These are phyloP conservation scores for Scelioninae gen. 1 DNA, from an alignment of 2,888 invertebrate genomes.

Conservation along the genomic window DNA sequence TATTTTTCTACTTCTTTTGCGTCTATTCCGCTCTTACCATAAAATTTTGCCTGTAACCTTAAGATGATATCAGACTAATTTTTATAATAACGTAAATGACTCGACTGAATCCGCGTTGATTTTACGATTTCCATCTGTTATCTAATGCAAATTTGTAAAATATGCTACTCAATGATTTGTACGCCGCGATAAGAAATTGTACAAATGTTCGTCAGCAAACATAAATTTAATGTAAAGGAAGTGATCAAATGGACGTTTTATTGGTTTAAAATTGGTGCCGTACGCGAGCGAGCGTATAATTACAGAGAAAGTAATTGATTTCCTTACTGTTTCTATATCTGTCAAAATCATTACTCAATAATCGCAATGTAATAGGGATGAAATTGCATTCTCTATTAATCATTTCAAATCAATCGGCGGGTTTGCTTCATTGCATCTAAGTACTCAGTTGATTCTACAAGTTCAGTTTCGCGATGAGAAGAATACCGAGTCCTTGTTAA, in stretches of 20 bases:
- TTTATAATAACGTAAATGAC: background rate
- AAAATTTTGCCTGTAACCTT: too few species aligned
- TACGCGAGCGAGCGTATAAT: constrained; percentile 55
- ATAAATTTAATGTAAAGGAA: constrained; percentile 56
- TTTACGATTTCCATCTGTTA: constrained; percentile 21
- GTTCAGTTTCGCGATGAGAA: constrained; percentile 56
- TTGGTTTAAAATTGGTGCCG: constrained; percentile 53
- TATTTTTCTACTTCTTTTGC: too few species aligned
- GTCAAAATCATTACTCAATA: constrained; percentile 58
- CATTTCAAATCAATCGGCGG: constrained; percentile 21
- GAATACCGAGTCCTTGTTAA: constrained; percentile 59
- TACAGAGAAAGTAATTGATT: constrained; percentile 67
- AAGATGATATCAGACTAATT: too few species aligned
- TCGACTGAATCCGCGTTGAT: background rate
- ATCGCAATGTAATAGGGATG: constrained; percentile 17
- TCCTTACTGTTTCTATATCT: constrained; percentile 53
- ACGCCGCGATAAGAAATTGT: constrained; percentile 38
- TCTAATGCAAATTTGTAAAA: constrained; percentile 47
- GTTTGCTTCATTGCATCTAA: constrained; percentile 26
- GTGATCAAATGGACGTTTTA: constrained; percentile 54
- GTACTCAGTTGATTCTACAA: constrained; percentile 29
- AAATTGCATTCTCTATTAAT: constrained; percentile 44
- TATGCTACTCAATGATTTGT: constrained; percentile 33
- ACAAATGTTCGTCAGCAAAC: constrained; percentile 21
- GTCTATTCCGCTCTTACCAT: too few species aligned